Evolutionary conservation across 2,113 vertebrate genomes (phyloP), one percentile per base, ranked within the genome.

Genomic region (Gopherus flavomarginatus): DNA sequence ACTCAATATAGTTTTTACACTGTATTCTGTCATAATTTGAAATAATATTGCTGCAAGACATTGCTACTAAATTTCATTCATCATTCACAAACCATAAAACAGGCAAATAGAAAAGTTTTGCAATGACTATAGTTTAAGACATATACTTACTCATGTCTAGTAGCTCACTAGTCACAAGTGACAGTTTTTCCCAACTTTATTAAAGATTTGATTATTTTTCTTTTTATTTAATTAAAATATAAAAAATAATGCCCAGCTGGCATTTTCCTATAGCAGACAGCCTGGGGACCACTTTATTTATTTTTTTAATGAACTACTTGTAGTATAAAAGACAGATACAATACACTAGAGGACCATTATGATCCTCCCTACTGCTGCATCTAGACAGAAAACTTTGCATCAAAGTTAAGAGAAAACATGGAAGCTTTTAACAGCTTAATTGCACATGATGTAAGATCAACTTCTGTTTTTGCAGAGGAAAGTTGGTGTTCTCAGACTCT

Each of bases 61-160:
- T 56, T 77, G 78, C 79, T 81, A 90, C 79, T 83, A 97, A 96
- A 94, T 96, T 96, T 91, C 62, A 90, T 97, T 94, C 96, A 92
- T 96, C 95, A 94, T 97, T 97, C 92, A 88, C 89, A 96, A 97
- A 82, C 87, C 83, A 91, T 96, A 90, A 95, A 96, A 84, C 83
- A 95, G 87, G 26, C 59, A 96, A 93, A 49, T 50, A 35, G 5
- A 82, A 72, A 91, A 96, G 52, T 77, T 35, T 54, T 95, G 90
- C 59, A 42, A 85, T 49, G 88, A 65, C 88, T 88, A 72, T 90
- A 90, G 54, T 86, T 97, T 87, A 59, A 81, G 50, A 35, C 44
- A 88, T 26, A 85, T 52, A 82, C 79, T 88, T 95, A 89, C 80
- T 95, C 83, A 86, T 24, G 49, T 52, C 89, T 87, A 54, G n/a